Base-by-base conservation (phyloP, 2,888 invertebrate genomes). In the Pterostichus madidus region DNA sequence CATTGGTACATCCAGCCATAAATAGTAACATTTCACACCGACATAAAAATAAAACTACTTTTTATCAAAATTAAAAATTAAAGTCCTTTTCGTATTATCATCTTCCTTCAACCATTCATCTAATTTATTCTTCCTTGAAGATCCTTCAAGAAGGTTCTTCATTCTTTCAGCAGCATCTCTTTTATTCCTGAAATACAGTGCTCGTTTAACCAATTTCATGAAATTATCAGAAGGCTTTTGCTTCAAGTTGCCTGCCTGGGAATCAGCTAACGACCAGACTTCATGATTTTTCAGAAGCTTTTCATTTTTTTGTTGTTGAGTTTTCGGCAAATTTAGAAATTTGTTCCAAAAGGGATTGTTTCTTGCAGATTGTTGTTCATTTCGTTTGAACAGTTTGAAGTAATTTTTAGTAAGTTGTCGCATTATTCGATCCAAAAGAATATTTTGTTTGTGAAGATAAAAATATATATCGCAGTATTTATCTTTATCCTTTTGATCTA, bases 201-300 rank as follows among this genome's bases (percentile, higher is more conserved):
- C 76, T 53, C 76, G n/a, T 56, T 76, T 53, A 32, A 53, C 76
- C 56, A 76, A 76, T 32, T 76, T 76, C 53, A 76, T 35, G 39
- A 56, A 76, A 56, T 73, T 49, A 49, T 73, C 68, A 31, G 71
- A 44, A 44, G 35, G 2, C 31, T 46, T 46, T 52, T 73, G 17
- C 52, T 73, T 17, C 8, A 31, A n/a, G 76, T 76, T 75, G 32
- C 75, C 56, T 76, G 56, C 76, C 73, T 73, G 46, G 24, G 24
- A 49, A 73, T 73, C 31, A 31, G 8, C 64, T 7, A 56, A 10
- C 2, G 35, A 11, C 49, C 75, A 53, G n/a, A 76, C 56, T 76
- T 53, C 32, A 13, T 53, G 76, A 53, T 11, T 75, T 17, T 0
- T 31, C n/a, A 11, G 13, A n/a, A 17, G 11, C 10, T 68, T 15